A percentile compares a stretch with the other conserved stretches of the same genome.
phyloP scores from a whole-genome alignment of 2,797 vertebrate species.

The Mionectes olivaceus region DNA sequence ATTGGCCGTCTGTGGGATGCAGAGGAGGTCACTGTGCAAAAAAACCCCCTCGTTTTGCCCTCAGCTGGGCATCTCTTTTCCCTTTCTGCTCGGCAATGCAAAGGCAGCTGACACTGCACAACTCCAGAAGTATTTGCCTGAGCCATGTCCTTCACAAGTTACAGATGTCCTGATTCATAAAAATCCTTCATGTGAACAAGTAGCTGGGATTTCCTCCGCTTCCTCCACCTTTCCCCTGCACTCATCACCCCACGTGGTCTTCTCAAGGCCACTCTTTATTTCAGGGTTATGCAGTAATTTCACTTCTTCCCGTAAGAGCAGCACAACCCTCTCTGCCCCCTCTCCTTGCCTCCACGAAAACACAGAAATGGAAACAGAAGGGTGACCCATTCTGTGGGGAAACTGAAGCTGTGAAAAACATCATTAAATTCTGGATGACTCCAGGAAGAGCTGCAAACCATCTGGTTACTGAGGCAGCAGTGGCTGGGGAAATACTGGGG shows the following conservation, averaged over 20 bases:
- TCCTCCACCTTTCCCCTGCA: slow-evolving; percentile 25
- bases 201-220: slow-evolving; percentile 24
- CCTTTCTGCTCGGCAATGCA: not conserved
- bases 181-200: slow-evolving; percentile 18
- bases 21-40: not conserved
- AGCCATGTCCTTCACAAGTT: not conserved
- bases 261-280: not conserved
- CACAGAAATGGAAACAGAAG: not conserved
- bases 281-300: not conserved
- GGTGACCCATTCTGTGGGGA: not conserved
- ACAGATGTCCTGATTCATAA: slow-evolving; percentile 16
- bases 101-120: not conserved
- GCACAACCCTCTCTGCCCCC: not conserved
- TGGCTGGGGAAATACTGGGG: not conserved
- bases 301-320: not conserved
- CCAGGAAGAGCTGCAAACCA: not conserved
- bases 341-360: not conserved
- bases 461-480: not conserved
- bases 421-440: not conserved
- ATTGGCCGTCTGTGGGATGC: not conserved
- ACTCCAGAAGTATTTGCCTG: not conserved
- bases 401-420: not conserved
- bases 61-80: fast-evolving
- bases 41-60: not conserved
- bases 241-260: not conserved